Base-by-base conservation (phyloP, 1,140 invertebrate species). In the Streblospio benedicti region DNA sequence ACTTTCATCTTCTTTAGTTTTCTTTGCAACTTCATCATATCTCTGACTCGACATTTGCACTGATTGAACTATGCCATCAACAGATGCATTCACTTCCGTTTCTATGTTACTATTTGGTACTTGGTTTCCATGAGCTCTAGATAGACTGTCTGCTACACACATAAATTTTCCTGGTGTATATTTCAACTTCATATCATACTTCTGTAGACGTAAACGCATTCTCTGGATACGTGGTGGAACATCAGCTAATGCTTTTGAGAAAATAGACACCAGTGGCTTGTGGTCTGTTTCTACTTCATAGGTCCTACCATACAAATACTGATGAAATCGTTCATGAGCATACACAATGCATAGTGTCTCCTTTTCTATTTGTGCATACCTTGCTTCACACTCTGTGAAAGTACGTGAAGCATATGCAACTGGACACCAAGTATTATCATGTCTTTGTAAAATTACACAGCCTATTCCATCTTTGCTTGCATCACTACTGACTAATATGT, bases 261-360 rank as follows among this genome's bases (percentile, higher is more conserved):
- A 67, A 51, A 81, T 79, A 27, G 43, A 57, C 32, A 76, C 70
- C 0, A 78, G 63, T 25, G 74, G 74, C 47, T 75, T 73, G 57
- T 76, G 72, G 54, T 77, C 71, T 1, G 65, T 72, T 32, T 74
- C 50, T 12, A 65, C 56, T 20, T 44, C 43, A 25, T 28, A 28
- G n/a, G n/a, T n/a, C 23, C 63, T 67, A 1, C 71, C 75, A 67
- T 76, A 75, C 6, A 75, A 62, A 60, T 70, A 76, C 32, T 72
- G 49, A 57, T 75, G 73, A 67, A 79, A 80, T 35, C 69, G 58
- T 51, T 75, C 69, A 4, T 71, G 65, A 4, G 69, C 71, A 60
- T 78, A 82, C 3, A 81, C 67, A 35, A 81, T 76, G 3, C 79
- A 76, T 2, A 81, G 65, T 2, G 76, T 68, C 65, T 83, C 79